Evolutionary conservation across 1,140 invertebrate genomes (phyloP).

Genomic region (Camponotus floridanus): DNA sequence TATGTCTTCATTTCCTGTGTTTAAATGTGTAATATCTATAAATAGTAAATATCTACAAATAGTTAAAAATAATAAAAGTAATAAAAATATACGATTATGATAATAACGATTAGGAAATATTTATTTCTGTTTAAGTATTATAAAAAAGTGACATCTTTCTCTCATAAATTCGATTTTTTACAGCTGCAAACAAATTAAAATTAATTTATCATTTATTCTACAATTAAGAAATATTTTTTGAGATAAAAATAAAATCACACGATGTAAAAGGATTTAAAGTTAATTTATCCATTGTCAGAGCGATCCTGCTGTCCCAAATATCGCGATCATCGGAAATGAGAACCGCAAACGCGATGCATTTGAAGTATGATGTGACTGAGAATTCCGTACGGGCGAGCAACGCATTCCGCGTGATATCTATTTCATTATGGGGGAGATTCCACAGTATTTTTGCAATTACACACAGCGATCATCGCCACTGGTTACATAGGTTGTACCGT

Average conservation of each 20-base stretch:
- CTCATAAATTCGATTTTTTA: neutral
- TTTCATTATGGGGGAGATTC: constrained; percentile 74
- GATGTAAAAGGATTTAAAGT: neutral
- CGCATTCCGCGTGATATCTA: constrained; percentile 72
- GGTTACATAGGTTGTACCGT: constrained; percentile 66
- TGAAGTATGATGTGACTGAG: constrained; percentile 64
- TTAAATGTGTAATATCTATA: neutral
- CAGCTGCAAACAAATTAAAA: neutral
- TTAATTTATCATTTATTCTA: neutral
- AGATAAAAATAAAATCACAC: neutral
- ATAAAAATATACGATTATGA: neutral
- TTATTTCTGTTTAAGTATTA: neutral
- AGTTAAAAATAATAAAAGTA: neutral
- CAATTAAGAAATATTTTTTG: neutral
- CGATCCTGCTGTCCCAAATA: neutral
- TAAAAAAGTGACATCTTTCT: neutral
- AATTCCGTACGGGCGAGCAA: constrained; percentile 62
- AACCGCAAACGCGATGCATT: constrained; percentile 57
- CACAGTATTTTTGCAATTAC: constrained; percentile 68
- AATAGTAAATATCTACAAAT: neutral
- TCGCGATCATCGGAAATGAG: constrained; percentile 34
- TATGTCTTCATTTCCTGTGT: neutral
- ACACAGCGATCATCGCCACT: constrained; percentile 57
- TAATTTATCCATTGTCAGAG: neutral
- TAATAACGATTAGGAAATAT: neutral